These are phyloP conservation scores for Eristalis pertinax DNA, from an alignment of 2,888 invertebrate species.

Conservation along the genomic window DNA sequence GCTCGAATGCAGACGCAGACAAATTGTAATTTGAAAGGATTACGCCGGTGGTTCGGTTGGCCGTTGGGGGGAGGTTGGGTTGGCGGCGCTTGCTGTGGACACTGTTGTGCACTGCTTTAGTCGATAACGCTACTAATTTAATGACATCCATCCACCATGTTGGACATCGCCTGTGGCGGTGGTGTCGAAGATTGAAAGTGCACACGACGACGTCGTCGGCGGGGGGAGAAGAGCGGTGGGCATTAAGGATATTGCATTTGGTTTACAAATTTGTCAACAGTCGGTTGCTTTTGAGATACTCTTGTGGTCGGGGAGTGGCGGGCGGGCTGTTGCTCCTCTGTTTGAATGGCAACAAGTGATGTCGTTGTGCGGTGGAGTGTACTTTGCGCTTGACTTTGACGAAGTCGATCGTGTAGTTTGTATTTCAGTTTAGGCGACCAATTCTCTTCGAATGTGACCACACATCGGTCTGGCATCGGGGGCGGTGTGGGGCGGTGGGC, in stretches of 20 bases:
- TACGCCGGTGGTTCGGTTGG: slow-evolving; percentile 23
- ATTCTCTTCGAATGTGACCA: not conserved
- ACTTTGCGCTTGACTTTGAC: not conserved
- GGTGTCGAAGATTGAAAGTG: slow-evolving; percentile 43
- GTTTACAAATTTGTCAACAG: slow-evolving; percentile 63
- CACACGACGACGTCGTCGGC: slow-evolving; percentile 10
- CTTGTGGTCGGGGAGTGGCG: not conserved
- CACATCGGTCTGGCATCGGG: too few relatives aligned
- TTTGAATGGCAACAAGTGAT: not conserved
- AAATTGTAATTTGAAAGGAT: slow-evolving; percentile 70
- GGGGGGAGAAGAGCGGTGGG: slow-evolving; percentile 15
- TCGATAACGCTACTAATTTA: slow-evolving; percentile 69
- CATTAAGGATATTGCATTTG: slow-evolving; percentile 69
- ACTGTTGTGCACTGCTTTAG: slow-evolving; percentile 48
- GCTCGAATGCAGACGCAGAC: slow-evolving; percentile 60
- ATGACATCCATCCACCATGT: slow-evolving; percentile 53
- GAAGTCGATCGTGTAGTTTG: not conserved
- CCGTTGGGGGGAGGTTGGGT: too few relatives aligned
- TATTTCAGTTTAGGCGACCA: not conserved
- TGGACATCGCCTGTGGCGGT: slow-evolving; percentile 12
- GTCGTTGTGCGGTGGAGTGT: not conserved
- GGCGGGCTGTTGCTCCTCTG: not conserved
- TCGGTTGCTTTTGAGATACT: not conserved
- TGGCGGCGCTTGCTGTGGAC: not conserved
- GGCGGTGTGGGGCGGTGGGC: too few relatives aligned